Percentiles rank a stretch among this genome's conserved stretches.
Conservation (phyloP, 1,140 invertebrate species). For the Hydropsyche tenuis region DNA sequence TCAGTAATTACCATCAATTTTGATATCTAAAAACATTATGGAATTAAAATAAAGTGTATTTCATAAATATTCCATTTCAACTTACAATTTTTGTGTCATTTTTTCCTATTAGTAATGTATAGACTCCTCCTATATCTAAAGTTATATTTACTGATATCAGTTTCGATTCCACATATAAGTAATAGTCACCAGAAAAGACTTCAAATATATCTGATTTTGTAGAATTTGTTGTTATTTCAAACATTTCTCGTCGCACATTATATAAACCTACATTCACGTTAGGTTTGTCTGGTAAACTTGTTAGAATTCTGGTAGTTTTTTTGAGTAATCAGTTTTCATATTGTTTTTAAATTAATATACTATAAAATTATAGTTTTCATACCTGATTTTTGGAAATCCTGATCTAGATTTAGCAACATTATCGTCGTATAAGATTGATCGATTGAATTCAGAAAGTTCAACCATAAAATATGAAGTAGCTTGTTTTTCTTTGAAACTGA, state of each 20-base stretch:
- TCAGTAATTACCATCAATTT: slow-evolving; percentile 61
- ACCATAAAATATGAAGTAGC: slow-evolving; percentile 48
- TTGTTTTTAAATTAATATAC: too few relatives aligned
- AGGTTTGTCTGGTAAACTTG: slow-evolving; percentile 65
- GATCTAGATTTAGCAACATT: slow-evolving; percentile 57
- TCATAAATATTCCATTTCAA: too few relatives aligned
- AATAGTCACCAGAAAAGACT: slow-evolving; percentile 57
- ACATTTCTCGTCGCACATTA: slow-evolving; percentile 52
- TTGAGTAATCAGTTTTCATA: too few relatives aligned
- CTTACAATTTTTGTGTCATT: slow-evolving; percentile 37
- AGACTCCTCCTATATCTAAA: slow-evolving; percentile 66
- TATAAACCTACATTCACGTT: slow-evolving; percentile 51
- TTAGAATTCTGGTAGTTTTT: slow-evolving; percentile 44
- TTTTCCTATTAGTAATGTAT: slow-evolving; percentile 61
- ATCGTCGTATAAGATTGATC: slow-evolving; percentile 49
- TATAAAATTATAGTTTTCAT: too few relatives aligned
- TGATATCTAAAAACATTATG: slow-evolving; percentile 55
- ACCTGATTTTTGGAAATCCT: slow-evolving; percentile 58
- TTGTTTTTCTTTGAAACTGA: slow-evolving; percentile 49
- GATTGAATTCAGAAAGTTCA: slow-evolving; percentile 20
- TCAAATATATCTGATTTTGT: slow-evolving; percentile 54
- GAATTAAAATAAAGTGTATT: too few relatives aligned
- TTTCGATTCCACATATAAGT: slow-evolving; percentile 54
- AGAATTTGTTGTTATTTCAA: slow-evolving; percentile 51
- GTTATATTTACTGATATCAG: slow-evolving; percentile 52